Evolutionary conservation across 1,140 invertebrate genomes (phyloP).

Genomic region (Rhopalosiphum maidis): DNA sequence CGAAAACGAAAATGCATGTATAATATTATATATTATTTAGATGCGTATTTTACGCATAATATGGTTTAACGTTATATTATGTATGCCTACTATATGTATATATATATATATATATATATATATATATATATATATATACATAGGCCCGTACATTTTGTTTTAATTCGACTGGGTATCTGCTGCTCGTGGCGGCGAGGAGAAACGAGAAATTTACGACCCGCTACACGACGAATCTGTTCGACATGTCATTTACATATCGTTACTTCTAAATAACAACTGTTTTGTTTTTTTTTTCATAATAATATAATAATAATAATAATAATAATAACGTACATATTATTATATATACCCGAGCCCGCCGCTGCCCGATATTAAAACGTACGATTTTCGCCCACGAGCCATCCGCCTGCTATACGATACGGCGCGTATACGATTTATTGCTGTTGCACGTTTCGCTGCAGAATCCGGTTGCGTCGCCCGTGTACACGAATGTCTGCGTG

Average conservation of each 20-base stretch:
- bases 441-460: neutral
- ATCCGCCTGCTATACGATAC: neutral
- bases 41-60: neutral
- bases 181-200: neutral
- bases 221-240: slow-evolving; percentile 21
- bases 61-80: no score
- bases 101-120: neutral
- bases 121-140: neutral
- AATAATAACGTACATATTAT: neutral
- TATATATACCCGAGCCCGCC: neutral
- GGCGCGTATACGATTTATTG: slow-evolving; percentile 7
- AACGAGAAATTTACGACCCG: slow-evolving; percentile 39
- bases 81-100: neutral
- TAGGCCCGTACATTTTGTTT: neutral
- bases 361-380: neutral
- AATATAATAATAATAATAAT: slow-evolving; percentile 2
- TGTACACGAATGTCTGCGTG: neutral
- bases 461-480: slow-evolving; percentile 12
- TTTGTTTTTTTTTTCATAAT: slow-evolving; percentile 22
- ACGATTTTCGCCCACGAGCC: slow-evolving; percentile 37
- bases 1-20: slow-evolving; percentile 18
- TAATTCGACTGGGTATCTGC: slow-evolving; percentile 11
- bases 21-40: neutral
- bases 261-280: slow-evolving; percentile 22
- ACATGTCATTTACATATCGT: slow-evolving; percentile 27